Base-by-base conservation (phyloP, 1,140 invertebrate species). In the Drosophila elegans region DNA sequence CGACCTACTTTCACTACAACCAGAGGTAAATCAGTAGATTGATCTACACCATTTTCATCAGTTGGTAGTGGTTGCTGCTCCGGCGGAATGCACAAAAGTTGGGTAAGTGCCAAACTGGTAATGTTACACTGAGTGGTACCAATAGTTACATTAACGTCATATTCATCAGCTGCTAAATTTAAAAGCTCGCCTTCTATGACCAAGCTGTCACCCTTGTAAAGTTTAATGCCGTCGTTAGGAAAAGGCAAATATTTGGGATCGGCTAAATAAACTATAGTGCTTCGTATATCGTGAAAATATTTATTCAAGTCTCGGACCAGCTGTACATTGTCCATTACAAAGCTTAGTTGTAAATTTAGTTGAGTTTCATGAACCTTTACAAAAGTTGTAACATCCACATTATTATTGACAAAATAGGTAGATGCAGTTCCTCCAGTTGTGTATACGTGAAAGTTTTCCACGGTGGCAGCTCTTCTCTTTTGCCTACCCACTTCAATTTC, bases 141-240 rank as follows among this genome's bases (percentile, higher is more conserved):
- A 74, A 99, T 97, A 9, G 96, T 98, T 6, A 99, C 98, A 77
- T 96, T 95, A 1, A 99, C 97, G 93, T 99, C 98, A 21, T 96
- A 95, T 93, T 98, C 97, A 92, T 98, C 97, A 91, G 97, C 96
- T 6, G 98, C 98, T 72, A 96, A 94, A 91, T 97, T 98, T 68
- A 99, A 93, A 92, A 98, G 96, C 92, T 98, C 96, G 6, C 98
- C 98, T 93, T 99, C 98, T 78, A 99, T 98, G 1, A 99, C 98
- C 45, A 99, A 93, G 4, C 97, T 97, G 92, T 99, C 98, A 32
- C 97, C 98, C 91, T 98, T 98, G 84, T 98, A 98, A 0, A 97
- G 94, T 92, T 99, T 98, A 2, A 98, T 94, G 54, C 95, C 94
- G 78, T 96, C 96, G n/a, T 84, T 89, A 0, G 96, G 95, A 93